These are phyloP conservation scores for Catharus ustulatus DNA, from an alignment of 2,797 vertebrate genomes.

Conservation along the genomic window DNA sequence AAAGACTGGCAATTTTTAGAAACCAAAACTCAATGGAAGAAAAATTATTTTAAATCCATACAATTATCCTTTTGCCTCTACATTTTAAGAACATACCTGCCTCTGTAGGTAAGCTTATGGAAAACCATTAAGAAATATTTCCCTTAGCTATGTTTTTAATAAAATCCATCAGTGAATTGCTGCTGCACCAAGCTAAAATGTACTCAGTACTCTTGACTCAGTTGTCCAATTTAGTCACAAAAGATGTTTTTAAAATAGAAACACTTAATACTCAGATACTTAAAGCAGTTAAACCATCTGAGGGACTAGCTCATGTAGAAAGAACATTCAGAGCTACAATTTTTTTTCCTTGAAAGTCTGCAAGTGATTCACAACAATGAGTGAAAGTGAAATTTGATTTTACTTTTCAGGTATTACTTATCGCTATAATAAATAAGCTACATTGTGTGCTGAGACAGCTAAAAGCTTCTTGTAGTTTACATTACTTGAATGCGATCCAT, in stretches of 20 bases:
- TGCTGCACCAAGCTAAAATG: not conserved
- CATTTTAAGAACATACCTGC: not conserved
- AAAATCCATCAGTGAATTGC: not conserved
- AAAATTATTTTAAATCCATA: not conserved
- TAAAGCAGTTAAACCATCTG: not conserved
- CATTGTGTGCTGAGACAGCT: not conserved
- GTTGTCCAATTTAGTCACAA: not conserved
- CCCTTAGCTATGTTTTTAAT: not conserved
- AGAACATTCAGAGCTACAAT: not conserved
- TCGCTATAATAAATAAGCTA: not conserved
- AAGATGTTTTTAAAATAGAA: slow-evolving; percentile 17
- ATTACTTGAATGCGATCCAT: not conserved
- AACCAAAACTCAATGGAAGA: not conserved
- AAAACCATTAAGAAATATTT: not conserved
- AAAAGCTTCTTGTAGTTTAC: not conserved
- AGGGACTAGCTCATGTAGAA: not conserved
- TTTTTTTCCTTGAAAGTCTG: not conserved
- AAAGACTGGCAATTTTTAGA: not conserved
- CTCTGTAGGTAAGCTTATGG: not conserved
- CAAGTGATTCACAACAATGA: not conserved
- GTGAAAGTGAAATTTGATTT: not conserved
- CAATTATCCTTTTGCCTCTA: not conserved
- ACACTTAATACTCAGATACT: not conserved
- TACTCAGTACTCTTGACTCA: not conserved
- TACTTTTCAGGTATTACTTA: not conserved